phyloP scores from a whole-genome alignment of 2,797 vertebrate species.

The Acipenser transmontanus region DNA sequence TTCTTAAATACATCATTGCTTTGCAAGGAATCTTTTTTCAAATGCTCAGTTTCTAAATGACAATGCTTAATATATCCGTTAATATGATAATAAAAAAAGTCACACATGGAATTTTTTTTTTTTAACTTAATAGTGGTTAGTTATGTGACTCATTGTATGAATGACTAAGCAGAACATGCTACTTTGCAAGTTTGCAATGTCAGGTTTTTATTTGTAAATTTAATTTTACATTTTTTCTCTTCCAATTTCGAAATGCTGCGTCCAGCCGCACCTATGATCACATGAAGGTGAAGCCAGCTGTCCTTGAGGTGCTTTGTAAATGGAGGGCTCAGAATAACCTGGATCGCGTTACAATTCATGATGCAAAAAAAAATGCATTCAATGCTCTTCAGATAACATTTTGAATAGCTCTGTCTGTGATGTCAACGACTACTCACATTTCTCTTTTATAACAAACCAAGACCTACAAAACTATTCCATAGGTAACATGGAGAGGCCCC shows the following conservation, averaged over 20 bases:
- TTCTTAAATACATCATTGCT: too few species aligned
- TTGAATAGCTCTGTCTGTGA: conserved; percentile 12
- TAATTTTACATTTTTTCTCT: not conserved
- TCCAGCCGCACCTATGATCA: not conserved
- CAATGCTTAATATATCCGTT: too few species aligned
- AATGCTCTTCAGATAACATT: not conserved
- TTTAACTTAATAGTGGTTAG: too few species aligned
- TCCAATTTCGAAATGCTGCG: not conserved
- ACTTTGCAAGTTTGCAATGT: too few species aligned
- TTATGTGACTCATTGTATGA: too few species aligned
- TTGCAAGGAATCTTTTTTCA: too few species aligned
- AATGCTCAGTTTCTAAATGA: too few species aligned
- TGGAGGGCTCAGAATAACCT: conserved; percentile 13
- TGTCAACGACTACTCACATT: conserved; percentile 16
- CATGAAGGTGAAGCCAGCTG: conserved; percentile 18
- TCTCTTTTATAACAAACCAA: conserved; percentile 15
- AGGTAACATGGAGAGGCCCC: conserved; percentile 6
- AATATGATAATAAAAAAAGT: too few species aligned
- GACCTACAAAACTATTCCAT: not conserved
- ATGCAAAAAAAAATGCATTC: conserved; percentile 16
- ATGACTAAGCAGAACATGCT: too few species aligned
- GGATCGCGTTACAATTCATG: conserved; percentile 17
- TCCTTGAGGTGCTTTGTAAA: conserved; percentile 13
- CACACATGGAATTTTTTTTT: too few species aligned
- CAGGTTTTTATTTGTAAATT: too few species aligned